phyloP scores from a whole-genome alignment of 2,797 vertebrate species.

The Siniperca obscura region DNA sequence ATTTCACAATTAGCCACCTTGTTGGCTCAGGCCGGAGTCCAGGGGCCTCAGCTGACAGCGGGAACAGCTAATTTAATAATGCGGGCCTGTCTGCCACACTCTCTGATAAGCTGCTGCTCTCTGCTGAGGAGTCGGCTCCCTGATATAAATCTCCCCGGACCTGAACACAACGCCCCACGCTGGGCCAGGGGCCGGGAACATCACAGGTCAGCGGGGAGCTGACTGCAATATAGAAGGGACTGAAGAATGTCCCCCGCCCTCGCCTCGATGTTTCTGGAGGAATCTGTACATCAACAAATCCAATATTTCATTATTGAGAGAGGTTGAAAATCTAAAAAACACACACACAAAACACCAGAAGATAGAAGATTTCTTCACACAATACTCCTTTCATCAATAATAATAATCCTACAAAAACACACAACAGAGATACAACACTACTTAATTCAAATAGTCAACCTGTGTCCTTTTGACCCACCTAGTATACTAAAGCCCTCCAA shows the following conservation, averaged over 20 bases:
- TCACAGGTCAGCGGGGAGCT: slow-evolving; percentile 47
- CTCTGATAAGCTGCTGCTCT: slow-evolving; percentile 72
- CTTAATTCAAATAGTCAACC: neutral
- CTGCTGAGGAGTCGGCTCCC: slow-evolving; percentile 57
- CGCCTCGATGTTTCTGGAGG: slow-evolving; percentile 4
- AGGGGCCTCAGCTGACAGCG: slow-evolving; percentile 74
- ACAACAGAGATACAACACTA: no score
- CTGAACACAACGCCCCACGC: slow-evolving; percentile 45
- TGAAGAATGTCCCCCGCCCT: neutral
- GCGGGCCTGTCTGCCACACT: slow-evolving; percentile 56
- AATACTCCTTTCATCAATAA: no score
- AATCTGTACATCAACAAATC: slow-evolving; percentile 38
- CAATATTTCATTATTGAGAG: no score
- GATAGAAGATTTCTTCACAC: no score
- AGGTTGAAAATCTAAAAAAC: no score
- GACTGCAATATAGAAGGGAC: slow-evolving; percentile 11
- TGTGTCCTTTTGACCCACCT: neutral
- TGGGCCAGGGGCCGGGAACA: slow-evolving; percentile 47
- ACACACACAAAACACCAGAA: no score
- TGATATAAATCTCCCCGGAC: slow-evolving; percentile 65
- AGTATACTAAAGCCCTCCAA: neutral
- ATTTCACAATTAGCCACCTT: slow-evolving; percentile 67
- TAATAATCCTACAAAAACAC: no score
- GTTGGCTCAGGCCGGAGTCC: slow-evolving; percentile 61
- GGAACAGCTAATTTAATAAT: slow-evolving; percentile 77